Base-by-base conservation (phyloP, 1,140 invertebrate species). In the Caenorhabditis brenneri region DNA sequence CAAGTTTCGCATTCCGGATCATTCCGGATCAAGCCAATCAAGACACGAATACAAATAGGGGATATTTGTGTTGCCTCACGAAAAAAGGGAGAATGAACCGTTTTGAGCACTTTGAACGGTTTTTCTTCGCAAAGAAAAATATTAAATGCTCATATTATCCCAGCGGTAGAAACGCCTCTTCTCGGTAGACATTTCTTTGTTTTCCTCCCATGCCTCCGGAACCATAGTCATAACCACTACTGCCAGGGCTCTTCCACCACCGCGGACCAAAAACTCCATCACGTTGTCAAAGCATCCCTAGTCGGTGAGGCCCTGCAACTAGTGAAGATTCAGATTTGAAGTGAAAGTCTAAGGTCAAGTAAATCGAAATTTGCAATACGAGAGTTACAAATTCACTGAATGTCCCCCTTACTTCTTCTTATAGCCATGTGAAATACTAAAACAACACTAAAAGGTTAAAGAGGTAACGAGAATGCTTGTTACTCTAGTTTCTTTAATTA, bases 141-240 rank as follows among this genome's bases (percentile, higher is more conserved):
- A n/a, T n/a, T n/a, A n/a, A n/a, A 99, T 99, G 2, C 94, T 94
- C 91, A 96, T 98, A 0, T 96, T 94, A 36, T 96, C 95, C 96
- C 97, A 99, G 84, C 96, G 94, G 91, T 99, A 99, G 91, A 97
- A 99, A 89, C 96, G 94, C 60, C 95, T 93, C 92, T 98, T 99
- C 87, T 96, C 95, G 65, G 94, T 92, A 7, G 94, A 93, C 97
- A 99, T 99, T 9, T 95, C 95, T 19, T 93, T 91, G 90, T 97
- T 95, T 90, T 99, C 97, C 91, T 99, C 97, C 97, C 97, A 99
- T 6, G 97, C 97, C 92, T 99, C 97, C 1, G 97, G 97, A 36
- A 99, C 96, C 97, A 99, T 98, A 0, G 96, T 98, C 95, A 99
- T 97, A 27, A 99, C 95, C 84, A 97, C 96, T 92, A 99, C 97